A percentile compares a stretch with the other conserved stretches of the same genome.
Evolutionary conservation across 1,140 invertebrate genomes (phyloP).

Genomic region (Apis dorsata): DNA sequence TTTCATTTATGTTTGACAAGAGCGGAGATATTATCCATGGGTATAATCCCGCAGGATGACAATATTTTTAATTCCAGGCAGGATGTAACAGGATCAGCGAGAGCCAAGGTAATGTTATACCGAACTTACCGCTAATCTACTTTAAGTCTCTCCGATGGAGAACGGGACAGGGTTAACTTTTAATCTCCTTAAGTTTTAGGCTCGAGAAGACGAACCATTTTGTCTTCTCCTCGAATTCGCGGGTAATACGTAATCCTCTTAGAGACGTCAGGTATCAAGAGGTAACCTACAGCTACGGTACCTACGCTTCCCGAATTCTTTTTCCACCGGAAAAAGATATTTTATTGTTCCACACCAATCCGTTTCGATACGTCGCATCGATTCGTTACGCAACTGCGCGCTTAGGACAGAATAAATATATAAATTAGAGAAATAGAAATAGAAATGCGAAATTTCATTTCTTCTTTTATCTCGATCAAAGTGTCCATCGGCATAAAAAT

Average conservation of each 20-base stretch:
- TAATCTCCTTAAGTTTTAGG: conserved; percentile 77
- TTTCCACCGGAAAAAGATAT: not conserved
- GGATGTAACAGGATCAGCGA: conserved; percentile 77
- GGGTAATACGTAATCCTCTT: conserved; percentile 73
- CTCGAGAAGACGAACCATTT: conserved; percentile 67
- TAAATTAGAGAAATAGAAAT: not conserved
- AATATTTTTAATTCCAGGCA: conserved; percentile 78
- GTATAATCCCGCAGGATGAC: conserved; percentile 74
- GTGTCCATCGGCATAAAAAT: too few species aligned
- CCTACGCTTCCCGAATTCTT: conserved; percentile 18
- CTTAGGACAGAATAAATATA: not conserved
- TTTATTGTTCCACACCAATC: not conserved
- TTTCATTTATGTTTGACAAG: conserved; percentile 73
- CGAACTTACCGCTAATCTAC: conserved; percentile 73
- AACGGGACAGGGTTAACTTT: conserved; percentile 71
- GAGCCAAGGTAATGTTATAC: conserved; percentile 76
- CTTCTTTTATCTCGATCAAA: too few species aligned
- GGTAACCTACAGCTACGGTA: conserved; percentile 9
- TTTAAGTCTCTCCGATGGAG: conserved; percentile 63
- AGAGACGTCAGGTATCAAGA: conserved; percentile 70
- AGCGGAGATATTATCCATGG: conserved; percentile 70
- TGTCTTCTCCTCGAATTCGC: conserved; percentile 66
- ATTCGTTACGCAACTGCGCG: not conserved
- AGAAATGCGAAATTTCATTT: not conserved
- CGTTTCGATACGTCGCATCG: not conserved